These are phyloP conservation scores for Ichneumoninae sp. DNA, from an alignment of 2,888 invertebrate genomes.

Conservation along the genomic window DNA sequence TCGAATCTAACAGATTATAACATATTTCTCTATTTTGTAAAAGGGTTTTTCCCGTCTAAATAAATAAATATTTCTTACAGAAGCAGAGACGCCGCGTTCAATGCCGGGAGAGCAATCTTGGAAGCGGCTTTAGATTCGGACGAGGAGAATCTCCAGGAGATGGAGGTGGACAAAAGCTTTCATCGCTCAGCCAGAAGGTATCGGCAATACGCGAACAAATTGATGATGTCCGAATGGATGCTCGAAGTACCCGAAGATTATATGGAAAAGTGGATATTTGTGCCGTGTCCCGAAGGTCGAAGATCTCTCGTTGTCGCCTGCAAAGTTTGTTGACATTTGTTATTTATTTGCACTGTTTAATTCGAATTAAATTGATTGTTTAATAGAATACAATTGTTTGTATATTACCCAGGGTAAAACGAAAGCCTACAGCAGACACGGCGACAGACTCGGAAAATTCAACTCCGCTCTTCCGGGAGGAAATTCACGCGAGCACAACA, in stretches of 20 bases:
- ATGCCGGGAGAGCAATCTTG: conserved; percentile 85
- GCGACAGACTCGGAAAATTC: conserved; percentile 81
- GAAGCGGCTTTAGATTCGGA: conserved; percentile 77
- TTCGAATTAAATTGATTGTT: background rate
- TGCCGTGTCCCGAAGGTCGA: conserved; percentile 93
- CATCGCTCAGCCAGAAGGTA: conserved; percentile 53
- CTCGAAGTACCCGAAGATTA: conserved; percentile 93
- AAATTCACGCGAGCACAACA: conserved; percentile 80
- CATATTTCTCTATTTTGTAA: no score
- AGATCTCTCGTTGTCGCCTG: conserved; percentile 93
- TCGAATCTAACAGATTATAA: no score
- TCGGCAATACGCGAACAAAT: conserved; percentile 84
- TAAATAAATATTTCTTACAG: conserved; percentile 61
- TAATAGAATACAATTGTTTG: background rate
- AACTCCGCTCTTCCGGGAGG: conserved; percentile 91
- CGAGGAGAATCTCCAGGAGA: conserved; percentile 71
- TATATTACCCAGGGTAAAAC: conserved; percentile 88
- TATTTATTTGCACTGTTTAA: conserved; percentile 48
- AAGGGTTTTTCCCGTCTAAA: no score
- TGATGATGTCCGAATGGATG: conserved; percentile 98
- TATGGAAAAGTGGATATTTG: conserved; percentile 89
- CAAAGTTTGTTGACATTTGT: conserved; percentile 83
- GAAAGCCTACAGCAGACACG: conserved; percentile 88
- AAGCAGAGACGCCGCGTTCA: conserved; percentile 77
- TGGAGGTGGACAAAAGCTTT: conserved; percentile 64